phyloP scores from a whole-genome alignment of 1,140 invertebrate species.

The Eulimnadia texana region DNA sequence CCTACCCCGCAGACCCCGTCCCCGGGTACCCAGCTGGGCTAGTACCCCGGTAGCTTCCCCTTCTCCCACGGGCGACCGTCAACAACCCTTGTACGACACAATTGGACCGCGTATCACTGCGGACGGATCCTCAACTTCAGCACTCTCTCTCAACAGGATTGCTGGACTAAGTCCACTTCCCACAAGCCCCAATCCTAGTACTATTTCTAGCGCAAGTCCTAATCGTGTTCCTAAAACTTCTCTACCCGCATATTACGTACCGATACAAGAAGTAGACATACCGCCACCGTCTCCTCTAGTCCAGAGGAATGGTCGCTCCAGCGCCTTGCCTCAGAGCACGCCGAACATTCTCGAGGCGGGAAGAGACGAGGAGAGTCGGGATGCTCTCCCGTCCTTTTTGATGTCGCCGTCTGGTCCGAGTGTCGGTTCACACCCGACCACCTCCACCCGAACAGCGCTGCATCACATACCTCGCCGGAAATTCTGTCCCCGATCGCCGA shows the following conservation, averaged over 20 bases:
- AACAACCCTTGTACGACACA: slow-evolving; percentile 64
- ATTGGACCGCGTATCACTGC: slow-evolving; percentile 76
- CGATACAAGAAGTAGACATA: slow-evolving; percentile 15
- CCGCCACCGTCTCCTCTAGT: slow-evolving; percentile 14
- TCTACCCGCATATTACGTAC: slow-evolving; percentile 21
- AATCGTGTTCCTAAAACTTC: slow-evolving; percentile 5
- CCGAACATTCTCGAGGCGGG: no score
- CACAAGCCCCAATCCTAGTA: slow-evolving; percentile 14
- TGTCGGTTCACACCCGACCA: no score
- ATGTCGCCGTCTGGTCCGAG: no score
- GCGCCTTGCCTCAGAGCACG: no score
- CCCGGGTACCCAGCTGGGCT: slow-evolving; percentile 48
- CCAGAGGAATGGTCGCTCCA: slow-evolving; percentile 1
- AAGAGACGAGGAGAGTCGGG: no score
- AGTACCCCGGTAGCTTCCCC: slow-evolving; percentile 16
- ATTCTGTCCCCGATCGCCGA: background rate
- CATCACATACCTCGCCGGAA: background rate
- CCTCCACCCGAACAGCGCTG: background rate
- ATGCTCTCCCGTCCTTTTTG: no score
- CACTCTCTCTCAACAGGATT: slow-evolving; percentile 44
- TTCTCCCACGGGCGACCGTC: slow-evolving; percentile 18
- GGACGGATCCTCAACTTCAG: slow-evolving; percentile 54
- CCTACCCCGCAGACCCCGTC: slow-evolving; percentile 60
- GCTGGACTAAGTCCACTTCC: slow-evolving; percentile 17
- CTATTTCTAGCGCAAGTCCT: slow-evolving; percentile 6